Percentiles rank a stretch among this genome's conserved stretches.
Evolutionary conservation across 92 coral and sea anemone species (phyloP).

Genomic region (Zoanthus gigantus): DNA sequence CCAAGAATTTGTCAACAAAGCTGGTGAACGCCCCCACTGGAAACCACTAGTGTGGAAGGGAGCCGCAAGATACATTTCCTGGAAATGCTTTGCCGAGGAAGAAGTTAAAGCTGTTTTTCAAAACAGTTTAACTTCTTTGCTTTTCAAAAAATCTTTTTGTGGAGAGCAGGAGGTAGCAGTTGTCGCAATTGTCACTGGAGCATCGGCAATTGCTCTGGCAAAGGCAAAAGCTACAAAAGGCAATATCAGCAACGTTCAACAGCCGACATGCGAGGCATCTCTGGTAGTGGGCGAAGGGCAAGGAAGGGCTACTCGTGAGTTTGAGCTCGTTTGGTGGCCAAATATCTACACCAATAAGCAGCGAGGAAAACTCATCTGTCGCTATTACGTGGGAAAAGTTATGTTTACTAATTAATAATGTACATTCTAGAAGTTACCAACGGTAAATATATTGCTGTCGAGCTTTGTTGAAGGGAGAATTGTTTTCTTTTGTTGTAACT

Average conservation of each 20-base stretch:
- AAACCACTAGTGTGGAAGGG: conserved; percentile 26
- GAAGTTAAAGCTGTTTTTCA: conserved; percentile 42
- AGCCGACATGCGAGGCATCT: conserved; percentile 51
- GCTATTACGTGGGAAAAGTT: conserved; percentile 47
- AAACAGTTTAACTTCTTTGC: not conserved
- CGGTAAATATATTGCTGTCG: no score
- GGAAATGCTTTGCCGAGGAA: conserved; percentile 40
- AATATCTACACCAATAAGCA: not conserved
- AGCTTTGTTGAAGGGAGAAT: no score
- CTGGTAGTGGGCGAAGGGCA: conserved; percentile 55
- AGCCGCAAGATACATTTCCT: conserved; percentile 44
- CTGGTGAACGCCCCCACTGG: conserved; percentile 28
- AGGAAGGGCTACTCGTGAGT: conserved; percentile 58
- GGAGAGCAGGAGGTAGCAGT: conserved; percentile 41
- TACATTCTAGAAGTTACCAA: no score
- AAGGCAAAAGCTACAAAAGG: conserved; percentile 40
- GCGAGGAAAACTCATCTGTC: not conserved
- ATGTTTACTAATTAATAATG: conserved; percentile 15
- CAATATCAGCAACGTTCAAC: not conserved
- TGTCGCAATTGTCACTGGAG: not conserved
- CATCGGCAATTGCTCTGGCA: conserved; percentile 60
- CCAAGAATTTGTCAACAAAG: conserved; percentile 58
- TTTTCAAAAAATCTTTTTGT: not conserved
- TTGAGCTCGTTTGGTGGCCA: conserved; percentile 59
- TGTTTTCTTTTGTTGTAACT: no score